These are phyloP conservation scores for Coendou prehensilis DNA, from an alignment of 2,797 vertebrate genomes.

Conservation along the genomic window DNA sequence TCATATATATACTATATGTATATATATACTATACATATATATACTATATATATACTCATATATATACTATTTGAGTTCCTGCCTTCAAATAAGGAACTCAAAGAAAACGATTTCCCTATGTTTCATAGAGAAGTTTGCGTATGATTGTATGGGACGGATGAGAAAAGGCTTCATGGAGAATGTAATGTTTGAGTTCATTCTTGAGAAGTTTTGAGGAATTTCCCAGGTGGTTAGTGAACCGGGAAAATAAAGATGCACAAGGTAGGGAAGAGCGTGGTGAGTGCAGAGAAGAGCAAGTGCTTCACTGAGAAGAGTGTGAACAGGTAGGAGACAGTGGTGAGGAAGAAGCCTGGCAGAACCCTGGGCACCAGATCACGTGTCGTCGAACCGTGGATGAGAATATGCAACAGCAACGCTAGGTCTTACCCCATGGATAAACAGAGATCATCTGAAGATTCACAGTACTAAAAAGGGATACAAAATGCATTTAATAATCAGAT, in stretches of 20 bases:
- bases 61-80: background rate
- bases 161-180: background rate
- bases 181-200: background rate
- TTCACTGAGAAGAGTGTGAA: background rate
- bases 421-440: background rate
- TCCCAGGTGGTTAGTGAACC: background rate
- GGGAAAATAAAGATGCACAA: background rate
- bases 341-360: background rate
- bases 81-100: conserved; percentile 1
- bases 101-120: background rate
- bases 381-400: background rate
- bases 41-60: too few species aligned
- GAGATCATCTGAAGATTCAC: background rate
- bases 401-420: background rate
- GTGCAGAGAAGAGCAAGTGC: background rate
- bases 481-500: background rate
- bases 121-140: background rate
- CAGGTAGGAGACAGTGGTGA: background rate
- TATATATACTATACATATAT: too few species aligned
- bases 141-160: accelerated
- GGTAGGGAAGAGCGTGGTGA: too few species aligned
- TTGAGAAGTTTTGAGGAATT: background rate
- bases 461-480: background rate
- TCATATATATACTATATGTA: too few species aligned
- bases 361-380: too few species aligned